Evolutionary conservation across 2,113 vertebrate genomes (phyloP), one percentile per base, ranked within the genome.

Genomic region (Lycaon pictus): DNA sequence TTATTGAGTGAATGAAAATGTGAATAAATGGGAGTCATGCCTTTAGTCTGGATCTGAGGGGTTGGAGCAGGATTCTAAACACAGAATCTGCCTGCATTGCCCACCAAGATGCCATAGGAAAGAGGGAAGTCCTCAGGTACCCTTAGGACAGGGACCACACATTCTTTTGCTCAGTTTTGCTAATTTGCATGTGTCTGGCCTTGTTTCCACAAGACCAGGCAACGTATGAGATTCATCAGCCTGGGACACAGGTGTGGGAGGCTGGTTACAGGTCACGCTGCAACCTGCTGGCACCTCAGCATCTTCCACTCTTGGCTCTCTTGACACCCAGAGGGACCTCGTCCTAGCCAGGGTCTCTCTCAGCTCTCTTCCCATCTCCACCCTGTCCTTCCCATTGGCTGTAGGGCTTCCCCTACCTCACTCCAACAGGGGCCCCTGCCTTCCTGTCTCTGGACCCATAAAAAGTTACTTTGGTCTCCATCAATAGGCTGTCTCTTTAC

Each of bases 381-480:
- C 37, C 51, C 35, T 48, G 19, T 69, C 25, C 25, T 86, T 51
- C 51, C 32, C 16, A 11, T 25, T 35, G 76, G 10, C 79, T 25
- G 3, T 12, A 60, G 32, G 72, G 51, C 60, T 72, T 79, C 19
- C 58, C 72, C 67, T 13, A 56, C 71, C 13, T 84, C 17, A 80
- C 48, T 63, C 82, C 67, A 76, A 15, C 4, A 56, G n/a, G 60
- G 65, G 10, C n/a, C 23, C 60, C 43, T 55, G 83, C 15, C 85
- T 95, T 96, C 67, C 95, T 96, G 79, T 92, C 67, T 97, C 89
- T 81, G 80, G 79, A 93, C 67, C 82, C 95, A 96, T 97, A 97
- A 97, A 98, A 98, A 93, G 95, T 88, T 95, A 98, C 95, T 97
- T 94, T 97, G 92, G 86, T 69, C 11, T 90, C 92, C 95, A 97